Evolutionary conservation across 2,888 invertebrate genomes (phyloP).

Genomic region (Papilio demoleus): DNA sequence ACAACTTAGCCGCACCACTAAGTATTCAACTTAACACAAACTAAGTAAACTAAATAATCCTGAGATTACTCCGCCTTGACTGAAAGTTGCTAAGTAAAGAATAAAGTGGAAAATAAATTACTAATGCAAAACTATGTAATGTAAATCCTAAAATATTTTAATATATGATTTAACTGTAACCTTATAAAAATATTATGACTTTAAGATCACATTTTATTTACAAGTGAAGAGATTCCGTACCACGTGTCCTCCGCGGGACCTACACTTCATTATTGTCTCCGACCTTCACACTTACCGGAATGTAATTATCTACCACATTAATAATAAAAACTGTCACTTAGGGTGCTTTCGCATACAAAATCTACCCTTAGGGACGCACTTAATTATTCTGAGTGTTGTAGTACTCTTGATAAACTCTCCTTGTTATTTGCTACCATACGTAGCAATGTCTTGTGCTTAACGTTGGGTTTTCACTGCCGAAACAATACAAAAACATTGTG

Average conservation of each 20-base stretch:
- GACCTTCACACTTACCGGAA: slow-evolving; percentile 34
- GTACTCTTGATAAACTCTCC: not conserved
- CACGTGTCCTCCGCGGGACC: slow-evolving; percentile 26
- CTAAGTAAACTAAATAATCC: slow-evolving; percentile 37
- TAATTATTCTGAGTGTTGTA: not conserved
- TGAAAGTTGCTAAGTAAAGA: slow-evolving; percentile 36
- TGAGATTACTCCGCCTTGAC: slow-evolving; percentile 45
- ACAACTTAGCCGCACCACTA: slow-evolving; percentile 52
- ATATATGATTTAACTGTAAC: slow-evolving; percentile 27
- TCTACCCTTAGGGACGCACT: not conserved
- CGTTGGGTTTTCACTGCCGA: not conserved
- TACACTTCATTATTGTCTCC: slow-evolving; percentile 44
- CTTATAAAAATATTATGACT: slow-evolving; percentile 52
- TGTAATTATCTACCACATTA: not conserved
- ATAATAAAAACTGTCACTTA: not conserved
- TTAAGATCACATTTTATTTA: slow-evolving; percentile 46
- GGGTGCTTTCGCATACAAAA: not conserved
- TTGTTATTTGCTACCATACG: not conserved
- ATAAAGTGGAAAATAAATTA: slow-evolving; percentile 43
- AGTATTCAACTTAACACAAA: slow-evolving; percentile 43
- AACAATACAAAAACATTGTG: not conserved
- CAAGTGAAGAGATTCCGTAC: slow-evolving; percentile 50
- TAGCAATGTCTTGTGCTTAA: slow-evolving; percentile 1
- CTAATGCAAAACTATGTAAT: slow-evolving; percentile 42
- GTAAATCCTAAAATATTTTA: not conserved